These are phyloP conservation scores for Scolopax bukidnonensis DNA, from an alignment of 2,797 vertebrate species.

Conservation along the genomic window DNA sequence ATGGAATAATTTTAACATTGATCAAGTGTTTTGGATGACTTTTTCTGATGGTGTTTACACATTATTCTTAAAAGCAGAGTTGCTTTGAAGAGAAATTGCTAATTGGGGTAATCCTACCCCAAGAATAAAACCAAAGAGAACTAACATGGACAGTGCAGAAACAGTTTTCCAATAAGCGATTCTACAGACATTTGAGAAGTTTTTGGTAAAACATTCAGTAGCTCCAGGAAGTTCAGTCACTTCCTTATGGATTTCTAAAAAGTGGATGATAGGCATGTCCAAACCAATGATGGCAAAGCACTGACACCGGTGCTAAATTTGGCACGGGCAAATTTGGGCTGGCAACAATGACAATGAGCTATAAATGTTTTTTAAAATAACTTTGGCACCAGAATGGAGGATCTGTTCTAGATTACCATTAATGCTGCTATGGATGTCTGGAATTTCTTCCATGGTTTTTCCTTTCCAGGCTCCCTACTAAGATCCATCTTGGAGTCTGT, in stretches of 20 bases:
- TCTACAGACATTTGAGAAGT: background rate
- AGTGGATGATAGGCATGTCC: background rate
- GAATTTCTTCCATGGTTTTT: slow-evolving; percentile 7
- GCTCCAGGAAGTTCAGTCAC: background rate
- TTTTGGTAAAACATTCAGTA: slow-evolving; percentile 5
- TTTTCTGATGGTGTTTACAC: background rate
- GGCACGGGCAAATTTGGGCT: background rate
- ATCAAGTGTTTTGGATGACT: background rate
- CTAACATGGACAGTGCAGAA: background rate
- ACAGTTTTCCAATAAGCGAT: background rate
- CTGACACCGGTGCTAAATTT: background rate
- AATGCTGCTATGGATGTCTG: background rate
- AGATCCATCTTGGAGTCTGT: background rate
- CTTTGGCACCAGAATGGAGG: background rate
- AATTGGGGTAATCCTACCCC: background rate
- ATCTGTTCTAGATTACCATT: slow-evolving; percentile 17
- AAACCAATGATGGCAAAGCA: background rate
- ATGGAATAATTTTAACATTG: background rate
- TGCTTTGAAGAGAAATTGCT: background rate
- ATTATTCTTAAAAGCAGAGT: background rate
- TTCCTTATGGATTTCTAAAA: background rate
- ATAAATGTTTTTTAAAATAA: background rate
- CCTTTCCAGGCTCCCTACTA: background rate
- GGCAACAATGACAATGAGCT: background rate
- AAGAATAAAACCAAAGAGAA: background rate